phyloP scores from a whole-genome alignment of 2,113 vertebrate genomes.

The Neodontobutis hainanensis region DNA sequence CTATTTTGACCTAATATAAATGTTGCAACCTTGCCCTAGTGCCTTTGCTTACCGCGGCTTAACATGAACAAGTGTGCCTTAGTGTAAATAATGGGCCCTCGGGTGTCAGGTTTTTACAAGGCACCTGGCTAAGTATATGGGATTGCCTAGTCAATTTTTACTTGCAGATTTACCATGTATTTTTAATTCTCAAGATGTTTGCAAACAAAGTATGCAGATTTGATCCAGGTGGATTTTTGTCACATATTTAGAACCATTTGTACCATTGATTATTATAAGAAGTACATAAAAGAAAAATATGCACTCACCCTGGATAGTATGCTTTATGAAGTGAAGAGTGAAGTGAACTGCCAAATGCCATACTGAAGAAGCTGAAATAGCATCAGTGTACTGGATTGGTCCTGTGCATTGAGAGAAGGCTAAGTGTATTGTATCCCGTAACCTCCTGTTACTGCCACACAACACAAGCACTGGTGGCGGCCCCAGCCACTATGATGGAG shows the following conservation, averaged over 20 bases:
- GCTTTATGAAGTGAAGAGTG: conserved; percentile 36
- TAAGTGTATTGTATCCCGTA: conserved; percentile 73
- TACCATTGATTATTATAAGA: not conserved
- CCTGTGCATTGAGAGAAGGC: conserved; percentile 65
- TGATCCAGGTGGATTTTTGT: conserved; percentile 15
- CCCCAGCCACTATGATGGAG: conserved; percentile 85
- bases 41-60: conserved; percentile 39
- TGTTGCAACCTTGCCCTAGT: conserved; percentile 80
- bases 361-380: conserved; percentile 25
- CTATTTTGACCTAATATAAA: conserved; percentile 86
- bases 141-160: conserved; percentile 76
- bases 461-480: conserved; percentile 72
- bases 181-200: conserved; percentile 68
- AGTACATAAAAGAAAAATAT: conserved; percentile 2
- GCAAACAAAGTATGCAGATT: conserved; percentile 21
- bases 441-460: conserved; percentile 76
- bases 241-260: not conserved
- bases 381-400: conserved; percentile 45
- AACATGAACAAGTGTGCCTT: conserved; percentile 55
- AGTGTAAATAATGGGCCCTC: conserved; percentile 74
- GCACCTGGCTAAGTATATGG: conserved; percentile 72
- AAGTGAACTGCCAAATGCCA: conserved; percentile 42
- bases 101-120: conserved; percentile 71
- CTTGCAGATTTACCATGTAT: conserved; percentile 70
- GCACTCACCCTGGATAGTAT: conserved; percentile 46